These are phyloP conservation scores for Temnothorax nylanderi DNA, from an alignment of 1,140 invertebrate species.

Conservation along the genomic window DNA sequence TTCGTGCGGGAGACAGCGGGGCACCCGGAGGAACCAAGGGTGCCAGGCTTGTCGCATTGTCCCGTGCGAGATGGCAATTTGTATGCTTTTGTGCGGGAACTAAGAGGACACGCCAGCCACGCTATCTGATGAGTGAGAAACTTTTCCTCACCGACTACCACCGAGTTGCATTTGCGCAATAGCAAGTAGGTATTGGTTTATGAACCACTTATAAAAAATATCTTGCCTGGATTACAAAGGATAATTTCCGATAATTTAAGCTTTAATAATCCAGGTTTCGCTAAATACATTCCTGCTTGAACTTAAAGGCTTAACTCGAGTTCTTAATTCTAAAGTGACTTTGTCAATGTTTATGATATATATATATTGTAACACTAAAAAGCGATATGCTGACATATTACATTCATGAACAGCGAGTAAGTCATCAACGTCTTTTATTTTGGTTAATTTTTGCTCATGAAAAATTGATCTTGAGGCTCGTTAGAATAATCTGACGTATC, in stretches of 20 bases:
- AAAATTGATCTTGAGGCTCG: not conserved
- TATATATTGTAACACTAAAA: not conserved
- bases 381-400: not conserved
- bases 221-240: not conserved
- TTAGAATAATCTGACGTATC: no score
- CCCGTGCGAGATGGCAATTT: conserved; percentile 74
- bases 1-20: conserved; percentile 38
- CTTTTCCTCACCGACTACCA: conserved; percentile 61
- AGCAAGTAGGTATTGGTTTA: not conserved
- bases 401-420: not conserved
- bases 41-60: conserved; percentile 69
- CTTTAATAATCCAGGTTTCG: not conserved
- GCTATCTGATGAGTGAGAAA: conserved; percentile 77
- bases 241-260: not conserved
- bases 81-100: conserved; percentile 72
- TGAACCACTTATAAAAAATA: not conserved
- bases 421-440: not conserved
- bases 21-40: conserved; percentile 50
- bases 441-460: not conserved
- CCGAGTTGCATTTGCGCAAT: conserved; percentile 8
- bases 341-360: not conserved
- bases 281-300: not conserved
- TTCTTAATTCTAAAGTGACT: not conserved
- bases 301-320: not conserved
- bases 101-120: conserved; percentile 68